These are phyloP conservation scores for Psittacula cyanocephala DNA, from an alignment of 2,113 vertebrate genomes.

Conservation along the genomic window DNA sequence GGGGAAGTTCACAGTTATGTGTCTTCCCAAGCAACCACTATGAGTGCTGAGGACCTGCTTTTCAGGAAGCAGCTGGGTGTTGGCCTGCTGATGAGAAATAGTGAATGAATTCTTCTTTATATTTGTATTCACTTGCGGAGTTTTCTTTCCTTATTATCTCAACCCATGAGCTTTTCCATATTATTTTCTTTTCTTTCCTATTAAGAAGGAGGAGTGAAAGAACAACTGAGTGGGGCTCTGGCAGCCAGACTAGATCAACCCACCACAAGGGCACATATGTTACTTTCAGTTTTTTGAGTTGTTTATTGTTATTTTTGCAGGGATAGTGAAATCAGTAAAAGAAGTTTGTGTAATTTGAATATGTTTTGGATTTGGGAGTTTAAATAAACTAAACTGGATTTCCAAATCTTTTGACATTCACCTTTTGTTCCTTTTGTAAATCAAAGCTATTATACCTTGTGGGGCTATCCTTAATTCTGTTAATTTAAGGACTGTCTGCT, in stretches of 20 bases:
- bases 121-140: neutral
- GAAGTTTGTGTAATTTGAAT: neutral
- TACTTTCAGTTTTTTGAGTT: neutral
- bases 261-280: neutral
- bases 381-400: neutral
- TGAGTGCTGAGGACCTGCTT: neutral
- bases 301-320: neutral
- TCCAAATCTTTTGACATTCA: neutral
- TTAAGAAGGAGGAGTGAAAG: neutral
- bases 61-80: neutral
- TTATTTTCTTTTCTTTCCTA: neutral
- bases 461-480: neutral
- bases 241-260: neutral
- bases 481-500: conserved; percentile 30
- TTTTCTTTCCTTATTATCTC: neutral
- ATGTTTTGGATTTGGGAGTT: neutral
- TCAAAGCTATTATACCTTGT: neutral
- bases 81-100: neutral
- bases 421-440: neutral
- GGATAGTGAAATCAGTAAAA: neutral
- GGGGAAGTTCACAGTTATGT: neutral
- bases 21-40: neutral
- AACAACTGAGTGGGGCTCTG: neutral
- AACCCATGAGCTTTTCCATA: neutral
- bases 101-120: neutral